phyloP scores from a whole-genome alignment of 1,140 invertebrate species.

The Bombyx mandarina region DNA sequence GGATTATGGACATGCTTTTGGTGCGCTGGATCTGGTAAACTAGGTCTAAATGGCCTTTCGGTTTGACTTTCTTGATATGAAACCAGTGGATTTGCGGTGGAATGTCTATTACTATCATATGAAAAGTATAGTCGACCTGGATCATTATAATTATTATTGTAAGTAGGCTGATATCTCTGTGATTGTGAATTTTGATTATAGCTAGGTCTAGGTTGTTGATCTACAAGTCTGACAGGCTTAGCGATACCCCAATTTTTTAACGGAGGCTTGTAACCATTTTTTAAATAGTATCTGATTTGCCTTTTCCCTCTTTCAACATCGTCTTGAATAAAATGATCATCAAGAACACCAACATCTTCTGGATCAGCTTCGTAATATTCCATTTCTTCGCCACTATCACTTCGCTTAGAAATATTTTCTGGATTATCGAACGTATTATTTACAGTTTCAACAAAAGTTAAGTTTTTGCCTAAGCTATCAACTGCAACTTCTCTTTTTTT shows the following conservation, averaged over 20 bases:
- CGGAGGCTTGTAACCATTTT: conserved; percentile 42
- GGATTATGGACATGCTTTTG: conserved; percentile 26
- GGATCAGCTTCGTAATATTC: conserved; percentile 45
- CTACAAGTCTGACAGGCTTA: conserved; percentile 35
- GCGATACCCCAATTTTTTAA: conserved; percentile 32
- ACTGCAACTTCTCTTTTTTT: conserved; percentile 39
- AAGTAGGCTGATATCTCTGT: conserved; percentile 23
- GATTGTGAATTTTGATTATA: conserved; percentile 41
- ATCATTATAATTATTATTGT: conserved; percentile 26
- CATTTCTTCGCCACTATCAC: conserved; percentile 42
- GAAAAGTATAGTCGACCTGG: conserved; percentile 25
- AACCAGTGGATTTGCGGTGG: conserved; percentile 32
- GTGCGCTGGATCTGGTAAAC: conserved; percentile 36
- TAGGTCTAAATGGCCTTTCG: conserved; percentile 46
- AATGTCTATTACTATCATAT: conserved; percentile 25
- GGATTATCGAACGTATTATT: conserved; percentile 11
- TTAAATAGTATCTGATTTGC: conserved; percentile 58
- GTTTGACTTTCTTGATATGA: conserved; percentile 32
- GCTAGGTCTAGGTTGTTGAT: conserved; percentile 30
- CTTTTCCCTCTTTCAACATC: conserved; percentile 60
- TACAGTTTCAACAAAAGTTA: conserved; percentile 14
- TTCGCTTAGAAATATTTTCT: conserved; percentile 32
- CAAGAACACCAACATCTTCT: conserved; percentile 18
- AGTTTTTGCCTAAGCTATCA: conserved; percentile 10
- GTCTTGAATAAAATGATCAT: conserved; percentile 29